Percentiles rank a stretch among this genome's conserved stretches.
phyloP scores from a whole-genome alignment of 37 sponge, comb jelly and placozoan genomes.

The Ianthella basta region DNA sequence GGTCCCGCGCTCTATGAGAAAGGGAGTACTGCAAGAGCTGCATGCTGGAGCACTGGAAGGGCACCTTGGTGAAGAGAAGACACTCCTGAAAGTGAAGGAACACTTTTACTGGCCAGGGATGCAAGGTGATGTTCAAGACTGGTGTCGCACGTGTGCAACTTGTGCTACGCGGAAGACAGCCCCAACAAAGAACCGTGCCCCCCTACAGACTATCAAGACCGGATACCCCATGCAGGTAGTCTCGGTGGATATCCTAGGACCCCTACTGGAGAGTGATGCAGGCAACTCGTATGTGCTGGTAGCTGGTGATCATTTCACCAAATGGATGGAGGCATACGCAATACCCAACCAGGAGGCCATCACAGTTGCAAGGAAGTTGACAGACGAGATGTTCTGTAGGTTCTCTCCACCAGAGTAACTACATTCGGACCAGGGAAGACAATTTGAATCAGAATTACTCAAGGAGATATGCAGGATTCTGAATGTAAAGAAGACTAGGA shows the following conservation, averaged over 20 bases:
- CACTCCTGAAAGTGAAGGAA: slow-evolving; percentile 24
- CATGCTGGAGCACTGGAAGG: background rate
- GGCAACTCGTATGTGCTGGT: slow-evolving; percentile 39
- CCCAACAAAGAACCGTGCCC: slow-evolving; percentile 11
- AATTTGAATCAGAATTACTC: slow-evolving; percentile 17
- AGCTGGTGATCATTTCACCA: slow-evolving; percentile 37
- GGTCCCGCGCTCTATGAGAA: background rate
- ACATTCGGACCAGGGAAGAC: slow-evolving; percentile 35
- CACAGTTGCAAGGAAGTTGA: background rate
- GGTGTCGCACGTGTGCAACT: slow-evolving; percentile 19
- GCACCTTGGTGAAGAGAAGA: slow-evolving; percentile 30
- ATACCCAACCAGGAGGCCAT: slow-evolving; percentile 16
- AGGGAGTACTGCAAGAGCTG: background rate
- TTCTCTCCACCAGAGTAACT: slow-evolving; percentile 4
- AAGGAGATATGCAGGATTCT: slow-evolving; percentile 5
- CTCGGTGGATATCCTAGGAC: slow-evolving; percentile 33
- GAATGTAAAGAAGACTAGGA: slow-evolving; percentile 32
- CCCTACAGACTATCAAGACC: slow-evolving; percentile 14
- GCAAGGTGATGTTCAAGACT: slow-evolving; percentile 1
- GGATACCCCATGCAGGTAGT: slow-evolving; percentile 30
- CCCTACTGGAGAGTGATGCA: background rate
- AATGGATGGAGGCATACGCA: slow-evolving; percentile 34
- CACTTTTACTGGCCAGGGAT: slow-evolving; percentile 49
- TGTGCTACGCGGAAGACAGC: slow-evolving; percentile 29
- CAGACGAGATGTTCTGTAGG: slow-evolving; percentile 1